Evolutionary conservation across 1,140 invertebrate species (phyloP), one percentile per base, ranked within the genome.

Genomic region (Drosophila sp.): DNA sequence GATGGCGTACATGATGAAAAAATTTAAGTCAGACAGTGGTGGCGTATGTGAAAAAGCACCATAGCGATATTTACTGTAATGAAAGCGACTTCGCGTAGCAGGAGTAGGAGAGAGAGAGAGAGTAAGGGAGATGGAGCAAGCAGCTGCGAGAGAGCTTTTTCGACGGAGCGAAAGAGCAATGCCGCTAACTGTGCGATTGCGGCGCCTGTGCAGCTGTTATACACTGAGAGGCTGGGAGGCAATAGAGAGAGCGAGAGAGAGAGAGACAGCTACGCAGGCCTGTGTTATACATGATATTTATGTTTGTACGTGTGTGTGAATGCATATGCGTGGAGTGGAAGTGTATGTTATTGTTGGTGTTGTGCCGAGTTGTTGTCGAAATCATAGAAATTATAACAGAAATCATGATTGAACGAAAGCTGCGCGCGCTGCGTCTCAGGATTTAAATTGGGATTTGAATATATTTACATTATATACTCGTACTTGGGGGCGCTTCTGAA

Each of bases 1-100:
- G 90, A 91, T 90, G 90, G 89, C 89, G 90, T 91, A 91, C 90
- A 91, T 91, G 90, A 91, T 91, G 90, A 91, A 91, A 91, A 91
- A 91, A 77, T 87, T 72, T 89, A 74, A 87, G 89, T 91, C 90
- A 91, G 90, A 91, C 90, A 90, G 84, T 91, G 90, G 90, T 81
- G 84, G 90, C 90, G 90, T 91, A 91, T 91, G 90, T 91, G 90
- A 91, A 91, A 91, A 91, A 91, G 90, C 90, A 91, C 90, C 89
- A 77, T 84, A 72, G 70, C 70, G 70, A 21, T 72, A 46, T 61
- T 61, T 63, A 65, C 40, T 46, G 64, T 21, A 56, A 29, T 32
- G 21, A 32, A 43, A 69, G 54, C 46, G 56, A 29, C 32, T 53
- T 50, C 46, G 43, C 14, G 53, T 41, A 18, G 45, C 40, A 25